These are phyloP conservation scores for Drosophila nigricruria DNA, from an alignment of 2,888 invertebrate genomes.

Conservation along the genomic window DNA sequence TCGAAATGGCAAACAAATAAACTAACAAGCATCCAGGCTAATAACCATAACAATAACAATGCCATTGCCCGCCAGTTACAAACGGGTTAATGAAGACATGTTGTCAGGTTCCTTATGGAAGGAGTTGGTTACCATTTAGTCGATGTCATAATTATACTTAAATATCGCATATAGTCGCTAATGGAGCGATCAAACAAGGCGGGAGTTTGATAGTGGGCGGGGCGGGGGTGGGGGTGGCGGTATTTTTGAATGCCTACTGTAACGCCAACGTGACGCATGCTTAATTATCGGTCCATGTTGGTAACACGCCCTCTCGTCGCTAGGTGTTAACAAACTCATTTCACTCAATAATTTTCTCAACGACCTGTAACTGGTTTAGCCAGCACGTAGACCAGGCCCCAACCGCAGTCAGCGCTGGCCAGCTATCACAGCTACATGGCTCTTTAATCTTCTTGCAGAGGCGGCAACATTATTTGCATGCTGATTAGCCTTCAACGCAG, in stretches of 20 bases:
- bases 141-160: constrained; percentile 70
- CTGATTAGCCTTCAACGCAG: constrained; percentile 75
- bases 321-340: constrained; percentile 82
- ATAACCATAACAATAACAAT: constrained; percentile 75
- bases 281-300: constrained; percentile 65
- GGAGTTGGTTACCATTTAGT: constrained; percentile 10
- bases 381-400: constrained; percentile 37
- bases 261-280: constrained; percentile 70
- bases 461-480: constrained; percentile 82
- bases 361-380: constrained; percentile 76
- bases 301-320: constrained; percentile 65
- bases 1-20: constrained; percentile 77
- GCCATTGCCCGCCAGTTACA: constrained; percentile 50
- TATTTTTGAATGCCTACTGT: constrained; percentile 2
- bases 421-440: constrained; percentile 70
- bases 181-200: constrained; percentile 63
- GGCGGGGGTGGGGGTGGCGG: not conserved
- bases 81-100: constrained; percentile 65
- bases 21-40: constrained; percentile 44
- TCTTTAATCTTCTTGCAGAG: constrained; percentile 72
- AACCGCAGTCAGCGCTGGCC: constrained; percentile 17
- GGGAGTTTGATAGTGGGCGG: not conserved
- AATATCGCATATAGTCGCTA: constrained; percentile 72
- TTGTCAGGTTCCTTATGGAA: constrained; percentile 19
- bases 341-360: constrained; percentile 70